Conservation (phyloP, 2,888 invertebrate species). For the Zaprionus obscuricornis region DNA sequence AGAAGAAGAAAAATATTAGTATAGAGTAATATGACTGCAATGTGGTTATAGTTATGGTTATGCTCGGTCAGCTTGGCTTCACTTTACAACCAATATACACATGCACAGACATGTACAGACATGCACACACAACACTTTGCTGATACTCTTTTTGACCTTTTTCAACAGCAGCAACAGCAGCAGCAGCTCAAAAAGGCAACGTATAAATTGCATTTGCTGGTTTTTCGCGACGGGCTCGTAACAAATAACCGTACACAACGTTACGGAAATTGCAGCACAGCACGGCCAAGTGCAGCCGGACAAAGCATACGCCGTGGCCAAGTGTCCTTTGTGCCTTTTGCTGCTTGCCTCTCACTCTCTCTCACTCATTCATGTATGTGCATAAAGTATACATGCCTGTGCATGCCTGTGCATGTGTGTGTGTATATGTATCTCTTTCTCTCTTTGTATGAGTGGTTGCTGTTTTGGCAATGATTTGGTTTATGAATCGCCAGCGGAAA, state of each 20-base stretch:
- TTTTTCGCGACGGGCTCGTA: conserved; percentile 23
- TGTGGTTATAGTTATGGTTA: conserved; percentile 48
- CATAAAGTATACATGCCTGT: neutral
- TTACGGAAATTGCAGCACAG: conserved; percentile 58
- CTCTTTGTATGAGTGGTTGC: conserved; percentile 20
- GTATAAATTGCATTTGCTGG: conserved; percentile 55
- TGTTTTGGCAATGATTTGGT: conserved; percentile 55
- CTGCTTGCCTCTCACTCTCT: too few species aligned
- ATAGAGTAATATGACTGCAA: conserved; percentile 27
- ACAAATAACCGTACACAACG: conserved; percentile 36
- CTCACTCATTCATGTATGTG: too few species aligned
- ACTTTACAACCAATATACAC: neutral
- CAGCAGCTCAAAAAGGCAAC: conserved; percentile 7
- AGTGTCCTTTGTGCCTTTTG: conserved; percentile 54
- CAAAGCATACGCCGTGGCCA: conserved; percentile 41
- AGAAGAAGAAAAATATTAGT: conserved; percentile 42
- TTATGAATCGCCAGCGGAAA: conserved; percentile 49
- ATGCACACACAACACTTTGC: conserved; percentile 1
- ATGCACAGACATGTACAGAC: too few species aligned
- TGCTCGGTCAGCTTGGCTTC: conserved; percentile 31
- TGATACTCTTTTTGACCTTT: too few species aligned
- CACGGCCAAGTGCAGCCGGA: conserved; percentile 54
- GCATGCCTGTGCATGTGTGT: neutral
- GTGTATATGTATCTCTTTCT: conserved; percentile 4
- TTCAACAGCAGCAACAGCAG: too few species aligned